Evolutionary conservation across 2,797 vertebrate species (phyloP).

Genomic region (Pseudomugil gertrudae): DNA sequence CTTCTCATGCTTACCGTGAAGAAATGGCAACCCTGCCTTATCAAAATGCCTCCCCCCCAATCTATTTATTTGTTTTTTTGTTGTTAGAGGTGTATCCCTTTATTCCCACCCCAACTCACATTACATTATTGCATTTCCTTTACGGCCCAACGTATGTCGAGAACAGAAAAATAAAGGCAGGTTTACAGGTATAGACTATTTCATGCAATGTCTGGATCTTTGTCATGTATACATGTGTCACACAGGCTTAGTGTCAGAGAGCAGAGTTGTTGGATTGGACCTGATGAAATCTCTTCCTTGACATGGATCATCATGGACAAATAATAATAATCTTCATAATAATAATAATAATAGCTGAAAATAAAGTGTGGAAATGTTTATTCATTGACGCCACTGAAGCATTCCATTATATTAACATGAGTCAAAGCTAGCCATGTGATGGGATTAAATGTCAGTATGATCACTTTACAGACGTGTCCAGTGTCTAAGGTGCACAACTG

Average conservation of each 20-base stretch:
- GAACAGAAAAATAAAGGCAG: conserved; percentile 76
- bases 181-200: conserved; percentile 77
- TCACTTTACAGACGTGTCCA: conserved; percentile 76
- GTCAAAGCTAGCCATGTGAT: conserved; percentile 69
- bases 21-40: conserved; percentile 47
- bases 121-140: conserved; percentile 72
- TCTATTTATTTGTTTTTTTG: conserved; percentile 18
- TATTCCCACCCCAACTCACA: conserved; percentile 25
- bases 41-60: conserved; percentile 42
- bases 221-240: conserved; percentile 74
- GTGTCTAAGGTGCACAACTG: conserved; percentile 77
- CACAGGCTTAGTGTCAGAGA: conserved; percentile 62
- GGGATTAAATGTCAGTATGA: conserved; percentile 70
- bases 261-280: conserved; percentile 51
- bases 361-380: conserved; percentile 53
- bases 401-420: conserved; percentile 76
- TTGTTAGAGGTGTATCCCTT: conserved; percentile 10
- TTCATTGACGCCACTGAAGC: conserved; percentile 66
- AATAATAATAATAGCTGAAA: conserved; percentile 43
- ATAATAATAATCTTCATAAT: conserved; percentile 41
- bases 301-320: conserved; percentile 49
- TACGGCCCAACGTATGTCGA: conserved; percentile 58
- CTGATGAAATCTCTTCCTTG: conserved; percentile 56
- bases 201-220: conserved; percentile 78
- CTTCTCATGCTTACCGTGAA: conserved; percentile 56